phyloP scores from a whole-genome alignment of 1,140 invertebrate genomes.

The Latrodectus geometricus region DNA sequence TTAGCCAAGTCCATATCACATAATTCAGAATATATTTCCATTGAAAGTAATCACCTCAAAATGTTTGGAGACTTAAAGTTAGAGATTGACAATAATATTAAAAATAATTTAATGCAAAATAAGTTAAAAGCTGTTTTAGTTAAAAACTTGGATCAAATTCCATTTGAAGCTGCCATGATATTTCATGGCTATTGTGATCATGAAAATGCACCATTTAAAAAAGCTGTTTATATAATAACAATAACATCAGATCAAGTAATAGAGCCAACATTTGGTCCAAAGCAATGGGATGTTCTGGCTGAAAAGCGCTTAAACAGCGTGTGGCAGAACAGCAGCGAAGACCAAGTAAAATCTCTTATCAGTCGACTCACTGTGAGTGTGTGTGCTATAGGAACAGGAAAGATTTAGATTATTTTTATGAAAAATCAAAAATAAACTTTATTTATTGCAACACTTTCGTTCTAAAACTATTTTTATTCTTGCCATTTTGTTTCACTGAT shows the following conservation, averaged over 20 bases:
- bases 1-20: not conserved
- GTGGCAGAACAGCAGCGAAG: constrained; percentile 9
- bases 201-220: constrained; percentile 47
- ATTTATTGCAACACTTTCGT: too few species aligned
- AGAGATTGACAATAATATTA: constrained; percentile 18
- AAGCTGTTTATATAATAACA: constrained; percentile 17
- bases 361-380: constrained; percentile 20
- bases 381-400: not conserved
- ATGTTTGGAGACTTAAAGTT: not conserved
- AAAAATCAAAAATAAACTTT: too few species aligned
- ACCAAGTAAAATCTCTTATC: constrained; percentile 16
- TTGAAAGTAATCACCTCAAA: not conserved
- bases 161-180: constrained; percentile 15
- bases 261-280: not conserved
- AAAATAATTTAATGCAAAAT: not conserved
- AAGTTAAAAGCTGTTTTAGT: not conserved
- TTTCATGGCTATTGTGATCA: constrained; percentile 41
- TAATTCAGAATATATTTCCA: not conserved
- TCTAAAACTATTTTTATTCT: too few species aligned
- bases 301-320: not conserved
- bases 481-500: too few species aligned
- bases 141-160: constrained; percentile 1
- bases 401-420: too few species aligned
- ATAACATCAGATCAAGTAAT: not conserved
- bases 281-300: constrained; percentile 7